A percentile compares a stretch with the other conserved stretches of the same genome.
Evolutionary conservation across 2,113 vertebrate genomes (phyloP).

Genomic region (Erinaceus europaeus): DNA sequence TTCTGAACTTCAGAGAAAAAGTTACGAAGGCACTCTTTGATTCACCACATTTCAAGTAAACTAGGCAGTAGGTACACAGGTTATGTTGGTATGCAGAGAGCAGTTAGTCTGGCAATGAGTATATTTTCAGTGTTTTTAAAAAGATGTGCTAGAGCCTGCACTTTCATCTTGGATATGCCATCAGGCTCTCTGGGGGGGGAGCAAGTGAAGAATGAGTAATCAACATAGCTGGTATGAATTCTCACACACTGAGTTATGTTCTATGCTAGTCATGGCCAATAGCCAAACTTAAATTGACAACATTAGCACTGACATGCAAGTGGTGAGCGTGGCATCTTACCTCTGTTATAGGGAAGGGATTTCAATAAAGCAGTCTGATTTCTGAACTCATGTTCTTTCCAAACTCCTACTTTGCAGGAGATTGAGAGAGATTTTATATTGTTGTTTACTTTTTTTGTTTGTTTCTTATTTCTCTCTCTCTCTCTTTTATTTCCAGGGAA

Average conservation of each 20-base stretch:
- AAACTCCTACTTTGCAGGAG: background rate
- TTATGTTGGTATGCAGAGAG: background rate
- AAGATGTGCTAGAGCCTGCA: background rate
- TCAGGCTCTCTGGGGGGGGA: background rate
- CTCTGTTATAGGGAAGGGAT: background rate
- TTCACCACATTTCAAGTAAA: background rate
- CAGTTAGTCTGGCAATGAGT: background rate
- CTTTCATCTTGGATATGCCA: background rate
- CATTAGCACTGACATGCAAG: fast-evolving
- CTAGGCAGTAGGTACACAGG: background rate
- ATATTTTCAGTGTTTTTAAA: background rate
- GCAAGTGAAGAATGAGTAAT: background rate
- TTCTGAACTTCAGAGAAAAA: background rate
- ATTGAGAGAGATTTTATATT: background rate
- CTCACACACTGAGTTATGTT: background rate
- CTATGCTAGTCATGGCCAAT: background rate
- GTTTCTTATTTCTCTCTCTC: slow-evolving; percentile 12
- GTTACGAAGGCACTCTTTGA: background rate
- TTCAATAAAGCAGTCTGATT: background rate
- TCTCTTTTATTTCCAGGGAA: slow-evolving; percentile 46
- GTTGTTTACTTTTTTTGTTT: background rate
- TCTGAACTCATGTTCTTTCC: background rate
- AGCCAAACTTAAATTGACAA: background rate
- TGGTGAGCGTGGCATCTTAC: background rate
- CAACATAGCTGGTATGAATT: background rate